Evolutionary conservation across 2,797 vertebrate species (phyloP).

Genomic region (Falco concolor): DNA sequence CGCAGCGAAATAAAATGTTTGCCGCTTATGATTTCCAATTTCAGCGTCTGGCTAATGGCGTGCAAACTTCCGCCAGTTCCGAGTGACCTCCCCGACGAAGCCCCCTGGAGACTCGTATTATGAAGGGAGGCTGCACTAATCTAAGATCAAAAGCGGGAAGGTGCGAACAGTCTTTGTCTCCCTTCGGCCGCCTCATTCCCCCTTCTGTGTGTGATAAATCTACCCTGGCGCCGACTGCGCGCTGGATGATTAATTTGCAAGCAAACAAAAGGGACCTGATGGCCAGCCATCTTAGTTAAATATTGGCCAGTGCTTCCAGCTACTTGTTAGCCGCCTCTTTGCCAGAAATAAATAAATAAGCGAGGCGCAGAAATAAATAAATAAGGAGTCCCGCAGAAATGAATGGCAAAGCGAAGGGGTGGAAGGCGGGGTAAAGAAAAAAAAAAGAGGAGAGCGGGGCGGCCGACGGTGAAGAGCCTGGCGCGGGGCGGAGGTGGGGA

Average conservation of each 20-base stretch:
- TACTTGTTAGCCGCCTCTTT: constrained; percentile 65
- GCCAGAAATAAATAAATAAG: not conserved
- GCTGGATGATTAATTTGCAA: constrained; percentile 88
- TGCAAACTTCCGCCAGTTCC: constrained; percentile 76
- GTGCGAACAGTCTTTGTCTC: constrained; percentile 81
- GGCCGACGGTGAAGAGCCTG: not conserved
- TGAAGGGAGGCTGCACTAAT: constrained; percentile 73
- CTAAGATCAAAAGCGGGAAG: constrained; percentile 81
- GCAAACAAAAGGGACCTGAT: constrained; percentile 87
- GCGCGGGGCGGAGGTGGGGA: not conserved
- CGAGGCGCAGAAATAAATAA: not conserved
- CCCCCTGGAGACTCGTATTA: constrained; percentile 78
- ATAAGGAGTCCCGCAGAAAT: not conserved
- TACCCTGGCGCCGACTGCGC: constrained; percentile 79
- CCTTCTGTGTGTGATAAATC: constrained; percentile 81
- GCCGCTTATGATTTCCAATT: constrained; percentile 56
- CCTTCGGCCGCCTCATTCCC: constrained; percentile 70
- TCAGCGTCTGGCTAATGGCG: constrained; percentile 70
- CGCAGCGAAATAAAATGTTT: constrained; percentile 10
- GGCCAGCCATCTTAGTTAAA: constrained; percentile 84
- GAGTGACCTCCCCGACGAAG: constrained; percentile 77
- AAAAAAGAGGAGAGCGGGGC: not conserved
- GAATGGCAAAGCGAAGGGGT: not conserved
- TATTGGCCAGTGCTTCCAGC: constrained; percentile 79
- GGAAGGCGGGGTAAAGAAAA: fast-evolving